Evolutionary conservation across 2,888 invertebrate species (phyloP), one percentile per base, ranked within the genome.

Genomic region (Nudaria mundana): DNA sequence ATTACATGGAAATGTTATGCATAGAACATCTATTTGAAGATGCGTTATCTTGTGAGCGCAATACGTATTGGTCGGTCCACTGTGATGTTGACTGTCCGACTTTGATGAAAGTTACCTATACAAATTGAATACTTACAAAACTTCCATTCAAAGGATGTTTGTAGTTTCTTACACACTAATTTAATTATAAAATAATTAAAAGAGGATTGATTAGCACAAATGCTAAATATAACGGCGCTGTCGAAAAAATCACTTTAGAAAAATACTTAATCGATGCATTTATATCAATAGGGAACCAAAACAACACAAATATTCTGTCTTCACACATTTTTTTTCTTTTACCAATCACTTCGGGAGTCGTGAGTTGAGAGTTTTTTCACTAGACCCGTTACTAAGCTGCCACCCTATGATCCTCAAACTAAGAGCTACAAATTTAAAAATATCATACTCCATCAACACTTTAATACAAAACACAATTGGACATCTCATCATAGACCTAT

Each of bases 331-430:
- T 82, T 80, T 66, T 71, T 63, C 40, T 45, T 48, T 52, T 65
- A 69, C 68, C 71, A 76, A 71, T 76, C 81, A 71, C 72, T 76
- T n/a, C 74, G 71, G 76, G 71, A 80, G 76, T 82, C 84, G 84
- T 83, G 83, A 81, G 76, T 70, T 68, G 61, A 63, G 64, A 11
- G 32, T 39, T 74, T 83, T 77, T 86, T 76, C 64, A 56, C 50
- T 41, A 60, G 61, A 63, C 69, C 76, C 76, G 81, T 81, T 81
- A 79, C 54, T 69, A 74, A 74, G 73, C 72, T 64, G 68, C 69
- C 69, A 66, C 68, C 65, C 64, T 62, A 63, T 57, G 56, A 59
- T 48, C 50, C 41, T 50, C 46, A 44, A 45, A 52, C 49, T 53
- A 50, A 50, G 46, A 41, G 42, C 52, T 39, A 46, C 53, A 37